Conservation (phyloP, 2,888 invertebrate species). For the Trissoscelio sp. region DNA sequence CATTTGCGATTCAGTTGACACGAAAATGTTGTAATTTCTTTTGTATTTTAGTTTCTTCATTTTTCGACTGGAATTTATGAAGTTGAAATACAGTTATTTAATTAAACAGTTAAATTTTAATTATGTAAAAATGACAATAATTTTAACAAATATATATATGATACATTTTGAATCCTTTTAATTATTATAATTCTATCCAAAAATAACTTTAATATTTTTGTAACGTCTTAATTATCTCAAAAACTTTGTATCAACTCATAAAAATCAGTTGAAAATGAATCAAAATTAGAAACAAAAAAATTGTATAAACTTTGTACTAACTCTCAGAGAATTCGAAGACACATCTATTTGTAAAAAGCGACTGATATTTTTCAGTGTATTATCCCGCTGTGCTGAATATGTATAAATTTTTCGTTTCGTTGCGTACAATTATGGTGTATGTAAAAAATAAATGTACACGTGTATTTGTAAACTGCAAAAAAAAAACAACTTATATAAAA, state of each 20-base stretch:
- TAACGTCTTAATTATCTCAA: too few species aligned
- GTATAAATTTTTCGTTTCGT: conserved; percentile 28
- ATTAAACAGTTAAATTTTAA: too few species aligned
- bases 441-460: conserved; percentile 27
- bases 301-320: conserved; percentile 54
- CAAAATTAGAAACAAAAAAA: conserved; percentile 13
- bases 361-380: conserved; percentile 60
- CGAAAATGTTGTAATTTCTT: neutral
- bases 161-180: too few species aligned
- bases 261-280: too few species aligned
- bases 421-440: conserved; percentile 17
- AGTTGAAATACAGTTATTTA: too few species aligned
- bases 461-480: neutral
- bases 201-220: too few species aligned
- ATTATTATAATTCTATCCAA: too few species aligned
- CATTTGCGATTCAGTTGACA: conserved; percentile 18
- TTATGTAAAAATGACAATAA: neutral
- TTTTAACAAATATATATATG: too few species aligned
- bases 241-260: too few species aligned
- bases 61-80: too few species aligned
- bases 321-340: conserved; percentile 30
- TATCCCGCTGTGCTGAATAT: conserved; percentile 38
- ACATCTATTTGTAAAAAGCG: conserved; percentile 53
- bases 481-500: neutral
- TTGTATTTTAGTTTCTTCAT: neutral